These are phyloP conservation scores for Mesochorus sp. DNA, from an alignment of 2,888 invertebrate species.

Conservation along the genomic window DNA sequence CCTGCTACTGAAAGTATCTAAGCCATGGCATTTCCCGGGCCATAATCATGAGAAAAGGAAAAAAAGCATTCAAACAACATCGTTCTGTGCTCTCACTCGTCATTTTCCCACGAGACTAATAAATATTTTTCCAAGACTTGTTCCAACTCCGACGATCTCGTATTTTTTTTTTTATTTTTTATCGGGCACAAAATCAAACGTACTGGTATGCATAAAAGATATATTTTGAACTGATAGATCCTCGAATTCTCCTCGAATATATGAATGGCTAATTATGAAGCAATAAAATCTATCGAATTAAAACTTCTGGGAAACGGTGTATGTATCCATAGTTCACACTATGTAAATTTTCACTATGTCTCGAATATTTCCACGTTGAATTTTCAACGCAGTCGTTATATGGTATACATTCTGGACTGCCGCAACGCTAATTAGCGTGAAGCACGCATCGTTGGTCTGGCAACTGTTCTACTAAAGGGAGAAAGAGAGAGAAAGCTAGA, in stretches of 20 bases:
- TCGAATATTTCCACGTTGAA: not conserved
- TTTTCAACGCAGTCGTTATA: slow-evolving; percentile 11
- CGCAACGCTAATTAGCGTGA: slow-evolving; percentile 44
- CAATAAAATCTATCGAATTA: not conserved
- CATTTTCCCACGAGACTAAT: slow-evolving; percentile 18
- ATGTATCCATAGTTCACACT: not conserved
- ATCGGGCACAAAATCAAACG: slow-evolving; percentile 2
- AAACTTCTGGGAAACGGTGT: no score
- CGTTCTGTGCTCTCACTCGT: not conserved
- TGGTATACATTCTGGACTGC: slow-evolving; percentile 17
- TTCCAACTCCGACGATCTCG: not conserved
- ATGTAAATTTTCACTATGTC: not conserved
- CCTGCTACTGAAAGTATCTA: not conserved
- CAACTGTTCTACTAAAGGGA: slow-evolving; percentile 13
- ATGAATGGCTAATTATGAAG: not conserved
- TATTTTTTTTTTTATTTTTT: not conserved
- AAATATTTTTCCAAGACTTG: slow-evolving; percentile 34
- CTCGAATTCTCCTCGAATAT: no score
- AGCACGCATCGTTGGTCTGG: slow-evolving; percentile 46
- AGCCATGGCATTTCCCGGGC: not conserved
- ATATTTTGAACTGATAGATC: not conserved
- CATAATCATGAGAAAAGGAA: not conserved
- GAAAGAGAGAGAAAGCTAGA: not conserved
- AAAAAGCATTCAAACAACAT: not conserved
- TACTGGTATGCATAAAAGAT: not conserved